Conservation (phyloP, 2,888 invertebrate genomes). For the Gymnosoma rotundatum region DNA sequence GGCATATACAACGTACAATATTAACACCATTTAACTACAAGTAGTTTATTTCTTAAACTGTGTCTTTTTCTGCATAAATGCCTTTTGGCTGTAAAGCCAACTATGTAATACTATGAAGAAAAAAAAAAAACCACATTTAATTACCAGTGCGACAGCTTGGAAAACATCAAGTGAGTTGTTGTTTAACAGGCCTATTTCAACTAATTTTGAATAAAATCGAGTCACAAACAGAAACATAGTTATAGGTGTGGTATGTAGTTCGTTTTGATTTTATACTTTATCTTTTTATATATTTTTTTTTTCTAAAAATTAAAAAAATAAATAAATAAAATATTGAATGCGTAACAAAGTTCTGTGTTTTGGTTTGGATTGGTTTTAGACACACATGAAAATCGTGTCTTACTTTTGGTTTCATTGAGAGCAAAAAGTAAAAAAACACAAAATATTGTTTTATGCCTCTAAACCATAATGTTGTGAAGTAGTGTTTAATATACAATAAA, state of each 20-base stretch:
- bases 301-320: conserved; percentile 12
- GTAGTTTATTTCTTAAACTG: conserved; percentile 37
- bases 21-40: conserved; percentile 62
- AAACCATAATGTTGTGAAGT: conserved; percentile 26
- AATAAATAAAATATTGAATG: conserved; percentile 40
- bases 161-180: conserved; percentile 47
- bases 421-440: conserved; percentile 16
- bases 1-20: conserved; percentile 43
- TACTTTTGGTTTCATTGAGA: conserved; percentile 37
- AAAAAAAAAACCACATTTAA: conserved; percentile 52
- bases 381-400: conserved; percentile 65
- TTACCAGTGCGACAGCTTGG: conserved; percentile 59
- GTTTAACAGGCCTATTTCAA: conserved; percentile 65
- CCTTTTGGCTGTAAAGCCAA: conserved; percentile 43
- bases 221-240: conserved; percentile 33
- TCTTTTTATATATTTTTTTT: neutral
- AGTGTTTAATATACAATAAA: neutral
- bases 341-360: conserved; percentile 56
- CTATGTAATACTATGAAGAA: conserved; percentile 21
- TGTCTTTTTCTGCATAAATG: neutral
- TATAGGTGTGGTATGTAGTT: conserved; percentile 51
- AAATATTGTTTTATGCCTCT: conserved; percentile 20
- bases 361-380: neutral
- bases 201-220: conserved; percentile 36
- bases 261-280: conserved; percentile 39